Evolutionary conservation across 1,140 invertebrate species (phyloP), one percentile per base, ranked within the genome.

Genomic region (Zaprionus africanus): DNA sequence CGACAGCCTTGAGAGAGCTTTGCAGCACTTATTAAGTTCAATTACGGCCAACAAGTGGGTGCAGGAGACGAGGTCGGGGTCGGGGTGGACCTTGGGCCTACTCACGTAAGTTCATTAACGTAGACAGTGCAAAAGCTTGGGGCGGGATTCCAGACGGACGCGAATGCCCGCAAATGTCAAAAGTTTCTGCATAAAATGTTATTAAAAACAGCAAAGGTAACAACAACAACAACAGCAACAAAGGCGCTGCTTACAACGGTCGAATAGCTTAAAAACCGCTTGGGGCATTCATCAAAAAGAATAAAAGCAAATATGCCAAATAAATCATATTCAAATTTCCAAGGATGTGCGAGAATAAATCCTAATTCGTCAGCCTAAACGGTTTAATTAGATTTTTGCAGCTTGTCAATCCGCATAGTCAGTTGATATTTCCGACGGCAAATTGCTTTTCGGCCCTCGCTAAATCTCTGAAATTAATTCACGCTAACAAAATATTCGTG

Each of bases 381-480:
- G 31, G 28, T 53, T 67, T 66, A 68, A 72, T 79, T 65, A 74
- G 26, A 36, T 60, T 60, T 67, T 41, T 26, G 3, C 4, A 19
- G 43, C 24, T 56, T 69, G 67, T 68, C 79, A 68, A 61, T 79
- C 70, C 62, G n/a, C 72, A 81, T 64, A 51, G 22, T 13, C 26
- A 26, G 31, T n/a, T 17, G 43, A 24, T 9, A 61, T 31, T 17
- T 51, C 24, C 60, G 22, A 22, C 31, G 31, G 57, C 54, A 78
- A 85, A 75, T 79, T 76, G 61, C 61, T 70, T 66, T 38, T 34
- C 19, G 26, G 38, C 79, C 56, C 69, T 85, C 63, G 19, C 46
- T 43, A 68, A 87, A 87, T 87, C 83, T 72, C 77, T 49, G 57
- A 77, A 77, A 68, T 82, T 86, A 79, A 86, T 82, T 86, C 64